A percentile compares a stretch with the other conserved stretches of the same genome.
Conservation (phyloP, 2,113 vertebrate species). For the Geococcyx californianus region DNA sequence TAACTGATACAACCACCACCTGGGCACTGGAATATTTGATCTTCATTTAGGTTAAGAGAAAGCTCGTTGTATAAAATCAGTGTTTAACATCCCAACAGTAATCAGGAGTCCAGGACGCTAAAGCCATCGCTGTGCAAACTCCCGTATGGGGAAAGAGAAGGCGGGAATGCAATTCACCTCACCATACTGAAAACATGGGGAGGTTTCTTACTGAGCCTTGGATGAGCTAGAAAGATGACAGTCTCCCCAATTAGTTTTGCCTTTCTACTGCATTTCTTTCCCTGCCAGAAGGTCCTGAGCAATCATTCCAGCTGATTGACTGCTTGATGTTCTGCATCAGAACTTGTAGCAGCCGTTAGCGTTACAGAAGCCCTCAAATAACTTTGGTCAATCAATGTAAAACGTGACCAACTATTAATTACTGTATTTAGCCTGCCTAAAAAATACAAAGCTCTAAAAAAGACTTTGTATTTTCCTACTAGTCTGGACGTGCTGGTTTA, state of each 20-base stretch:
- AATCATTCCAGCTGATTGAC: constrained; percentile 13
- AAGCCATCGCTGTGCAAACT: not conserved
- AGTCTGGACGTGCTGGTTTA: not conserved
- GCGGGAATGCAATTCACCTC: not conserved
- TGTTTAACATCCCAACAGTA: not conserved
- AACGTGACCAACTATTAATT: constrained; percentile 39
- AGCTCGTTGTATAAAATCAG: not conserved
- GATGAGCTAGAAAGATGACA: not conserved
- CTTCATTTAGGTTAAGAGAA: not conserved
- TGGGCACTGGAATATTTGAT: not conserved
- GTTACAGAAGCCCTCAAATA: not conserved
- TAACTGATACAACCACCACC: not conserved
- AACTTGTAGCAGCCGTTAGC: not conserved
- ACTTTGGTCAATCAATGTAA: not conserved
- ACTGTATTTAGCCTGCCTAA: not conserved
- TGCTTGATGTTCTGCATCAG: constrained; percentile 18
- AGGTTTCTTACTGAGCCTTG: not conserved
- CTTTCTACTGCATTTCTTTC: not conserved
- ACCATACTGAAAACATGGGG: not conserved
- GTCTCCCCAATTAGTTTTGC: not conserved
- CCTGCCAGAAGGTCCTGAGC: not conserved
- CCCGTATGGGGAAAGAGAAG: not conserved
- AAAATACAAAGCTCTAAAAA: not conserved
- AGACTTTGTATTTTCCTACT: not conserved
- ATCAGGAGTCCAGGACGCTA: not conserved